Conservation (phyloP, 2,113 vertebrate genomes). For the Progne subis region DNA sequence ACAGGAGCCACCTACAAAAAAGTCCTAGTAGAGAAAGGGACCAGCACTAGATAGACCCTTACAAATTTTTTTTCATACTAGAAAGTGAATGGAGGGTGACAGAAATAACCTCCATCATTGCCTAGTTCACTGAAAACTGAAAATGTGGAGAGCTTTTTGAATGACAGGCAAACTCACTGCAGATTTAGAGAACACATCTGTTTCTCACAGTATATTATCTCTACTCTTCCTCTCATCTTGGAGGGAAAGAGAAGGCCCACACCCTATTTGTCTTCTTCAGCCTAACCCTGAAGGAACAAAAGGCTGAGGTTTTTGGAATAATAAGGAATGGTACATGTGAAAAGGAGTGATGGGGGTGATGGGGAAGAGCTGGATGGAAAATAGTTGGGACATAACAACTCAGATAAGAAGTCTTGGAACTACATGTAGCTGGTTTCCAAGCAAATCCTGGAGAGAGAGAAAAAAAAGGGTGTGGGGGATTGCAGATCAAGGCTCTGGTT, state of each 20-base stretch:
- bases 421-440: not conserved
- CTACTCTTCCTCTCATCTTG: not conserved
- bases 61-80: not conserved
- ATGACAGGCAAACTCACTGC: not conserved
- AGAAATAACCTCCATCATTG: not conserved
- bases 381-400: not conserved
- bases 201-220: not conserved
- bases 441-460: not conserved
- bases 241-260: not conserved
- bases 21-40: not conserved
- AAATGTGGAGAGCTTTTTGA: not conserved
- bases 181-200: not conserved
- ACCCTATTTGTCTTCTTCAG: not conserved
- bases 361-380: not conserved
- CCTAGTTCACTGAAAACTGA: not conserved
- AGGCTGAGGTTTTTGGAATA: not conserved
- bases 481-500: not conserved
- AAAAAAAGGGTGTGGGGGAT: fast-evolving
- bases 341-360: not conserved
- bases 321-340: not conserved
- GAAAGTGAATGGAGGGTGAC: not conserved
- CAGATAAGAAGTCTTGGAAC: not conserved
- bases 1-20: not conserved
- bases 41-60: not conserved
- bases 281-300: not conserved